These are phyloP conservation scores for Dasyornis broadbenti DNA, from an alignment of 2,113 vertebrate genomes.

Conservation along the genomic window DNA sequence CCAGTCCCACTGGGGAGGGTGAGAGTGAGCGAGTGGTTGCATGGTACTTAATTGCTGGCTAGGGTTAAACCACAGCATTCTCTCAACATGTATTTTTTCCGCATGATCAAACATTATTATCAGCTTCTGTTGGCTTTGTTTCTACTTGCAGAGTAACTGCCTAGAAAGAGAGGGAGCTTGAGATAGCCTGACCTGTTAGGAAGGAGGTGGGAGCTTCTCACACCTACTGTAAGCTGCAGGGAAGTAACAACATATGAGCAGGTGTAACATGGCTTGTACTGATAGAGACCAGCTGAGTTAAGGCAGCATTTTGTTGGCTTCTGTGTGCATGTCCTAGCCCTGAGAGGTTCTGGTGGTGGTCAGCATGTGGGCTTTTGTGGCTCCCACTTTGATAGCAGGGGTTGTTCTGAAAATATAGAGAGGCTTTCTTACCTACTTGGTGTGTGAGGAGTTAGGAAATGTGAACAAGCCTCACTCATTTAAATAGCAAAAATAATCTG, in stretches of 20 bases:
- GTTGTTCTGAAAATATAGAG: neutral
- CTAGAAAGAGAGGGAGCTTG: neutral
- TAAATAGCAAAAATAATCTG: neutral
- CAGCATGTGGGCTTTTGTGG: neutral
- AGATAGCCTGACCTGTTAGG: neutral
- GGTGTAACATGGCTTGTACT: neutral
- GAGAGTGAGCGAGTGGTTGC: neutral
- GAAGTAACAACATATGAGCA: neutral
- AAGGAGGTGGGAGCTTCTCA: neutral
- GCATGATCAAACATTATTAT: neutral
- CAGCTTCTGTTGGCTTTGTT: neutral
- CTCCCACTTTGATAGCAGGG: neutral
- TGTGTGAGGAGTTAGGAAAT: neutral
- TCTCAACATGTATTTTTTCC: neutral
- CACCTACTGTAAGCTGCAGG: neutral
- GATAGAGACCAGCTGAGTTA: neutral
- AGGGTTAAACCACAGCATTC: neutral
- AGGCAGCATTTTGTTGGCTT: neutral
- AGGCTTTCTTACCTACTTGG: neutral
- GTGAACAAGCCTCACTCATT: neutral
- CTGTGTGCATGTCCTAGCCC: neutral
- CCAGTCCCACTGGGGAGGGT: neutral
- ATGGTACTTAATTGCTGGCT: neutral
- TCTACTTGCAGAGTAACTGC: neutral
- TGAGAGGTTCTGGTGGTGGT: neutral